Evolutionary conservation across 2,888 invertebrate species (phyloP), one percentile per base, ranked within the genome.

Genomic region (Eurytoma californica): DNA sequence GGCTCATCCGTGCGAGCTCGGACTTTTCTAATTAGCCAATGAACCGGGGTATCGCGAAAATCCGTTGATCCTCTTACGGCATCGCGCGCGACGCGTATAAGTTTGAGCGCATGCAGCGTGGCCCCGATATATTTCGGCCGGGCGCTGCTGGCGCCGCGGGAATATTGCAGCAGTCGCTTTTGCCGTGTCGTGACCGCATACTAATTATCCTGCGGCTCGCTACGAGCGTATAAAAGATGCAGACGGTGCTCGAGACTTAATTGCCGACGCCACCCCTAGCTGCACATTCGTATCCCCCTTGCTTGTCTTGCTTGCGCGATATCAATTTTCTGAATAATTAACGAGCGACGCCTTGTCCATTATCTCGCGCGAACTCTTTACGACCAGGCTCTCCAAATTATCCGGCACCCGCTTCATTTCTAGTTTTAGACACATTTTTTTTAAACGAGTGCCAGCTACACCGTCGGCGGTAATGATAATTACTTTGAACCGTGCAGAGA

Each of bases 221-320:
- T 77, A 57, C 72, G 77, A 78, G 80, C 76, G 72, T 81, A 82
- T 85, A 85, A 85, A 85, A 85, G 83, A 85, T 85, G 84, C 84
- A 85, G 80, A 79, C 82, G 79, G 83, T 72, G 81, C 82, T 83
- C 82, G 75, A 79, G 77, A 82, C 84, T 84, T 85, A 85, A 85
- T 85, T 85, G 85, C 84, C 49, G 76, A 78, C 24, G 24, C 58
- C 28, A 39, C 16, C 60, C 5, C 51, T 58, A 60, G 60, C 24
- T 13, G 30, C 4, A 18, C 70, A 63, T 51, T 75, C 67, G 60
- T 67, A 75, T 67, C 16, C 53, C 13, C 7, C 28, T 53, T n/a
- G 12, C 20, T 16, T 47, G 16, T 18, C 14, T 14, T 16, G 61
- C 49, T 61, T 20, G 68, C 60, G 74, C 65, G 76, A 68, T 76